Percentiles rank a stretch among this genome's conserved stretches.
Evolutionary conservation across 30 jellyfish, hydroid and myxozoan genomes (phyloP).

Genomic region (Kudoa iwatai): DNA sequence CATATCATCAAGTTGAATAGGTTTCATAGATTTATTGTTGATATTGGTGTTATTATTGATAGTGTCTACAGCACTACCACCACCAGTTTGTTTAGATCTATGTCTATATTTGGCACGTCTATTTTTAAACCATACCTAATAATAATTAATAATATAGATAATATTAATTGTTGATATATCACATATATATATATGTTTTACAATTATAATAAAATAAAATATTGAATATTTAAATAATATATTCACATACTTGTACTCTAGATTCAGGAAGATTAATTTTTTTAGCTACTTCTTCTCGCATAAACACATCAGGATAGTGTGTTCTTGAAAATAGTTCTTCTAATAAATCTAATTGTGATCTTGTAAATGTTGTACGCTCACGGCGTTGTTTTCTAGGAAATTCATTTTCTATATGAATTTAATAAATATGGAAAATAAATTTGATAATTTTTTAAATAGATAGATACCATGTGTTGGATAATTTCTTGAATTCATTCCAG

Average conservation of each 20-base stretch:
- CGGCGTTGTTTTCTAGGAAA: constrained; percentile 65
- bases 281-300: constrained; percentile 87
- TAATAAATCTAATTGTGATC: constrained; percentile 40
- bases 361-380: constrained; percentile 64
- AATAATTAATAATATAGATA: background rate
- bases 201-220: no score
- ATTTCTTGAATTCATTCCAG: no score
- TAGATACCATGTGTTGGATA: no score
- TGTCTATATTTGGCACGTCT: constrained; percentile 67
- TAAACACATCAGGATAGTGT: constrained; percentile 72
- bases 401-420: no score
- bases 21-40: no score
- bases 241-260: constrained; percentile 62
- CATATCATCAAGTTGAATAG: no score
- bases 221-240: no score
- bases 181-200: no score
- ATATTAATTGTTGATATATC: background rate
- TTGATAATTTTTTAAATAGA: no score
- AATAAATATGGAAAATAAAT: no score
- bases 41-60: no score
- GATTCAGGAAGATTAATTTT: constrained; percentile 62
- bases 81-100: constrained; percentile 20
- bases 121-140: constrained; percentile 55
- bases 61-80: no score
- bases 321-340: constrained; percentile 59